A percentile compares a stretch with the other conserved stretches of the same genome.
phyloP scores from a whole-genome alignment of 2,113 vertebrate genomes.

The Taxidea taxus region DNA sequence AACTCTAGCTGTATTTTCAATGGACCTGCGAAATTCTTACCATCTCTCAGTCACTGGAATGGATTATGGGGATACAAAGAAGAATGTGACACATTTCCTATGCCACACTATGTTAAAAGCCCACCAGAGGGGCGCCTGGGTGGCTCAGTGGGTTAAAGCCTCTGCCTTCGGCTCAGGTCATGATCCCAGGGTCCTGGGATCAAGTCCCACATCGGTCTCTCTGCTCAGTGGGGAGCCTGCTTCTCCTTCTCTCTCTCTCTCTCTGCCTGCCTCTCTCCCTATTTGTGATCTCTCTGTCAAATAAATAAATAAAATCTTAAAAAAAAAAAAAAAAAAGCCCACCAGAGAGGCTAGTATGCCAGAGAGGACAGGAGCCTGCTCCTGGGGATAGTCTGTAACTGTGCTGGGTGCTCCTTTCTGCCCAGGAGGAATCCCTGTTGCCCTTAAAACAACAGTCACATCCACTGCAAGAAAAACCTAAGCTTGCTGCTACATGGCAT shows the following conservation, averaged over 20 bases:
- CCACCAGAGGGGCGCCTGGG: neutral
- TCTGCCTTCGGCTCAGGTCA: no score
- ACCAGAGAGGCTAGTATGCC: neutral
- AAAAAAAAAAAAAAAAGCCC: no score
- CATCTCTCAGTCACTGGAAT: neutral
- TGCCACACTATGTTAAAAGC: neutral
- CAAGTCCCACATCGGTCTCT: no score
- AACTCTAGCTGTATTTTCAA: neutral
- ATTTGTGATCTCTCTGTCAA: no score
- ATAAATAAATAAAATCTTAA: no score
- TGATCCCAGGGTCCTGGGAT: no score
- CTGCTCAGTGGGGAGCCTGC: no score
- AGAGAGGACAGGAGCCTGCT: neutral
- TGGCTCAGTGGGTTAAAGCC: no score
- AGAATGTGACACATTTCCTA: neutral
- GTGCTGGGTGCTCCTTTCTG: neutral
- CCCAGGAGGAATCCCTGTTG: neutral
- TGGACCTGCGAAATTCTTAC: slow-evolving; percentile 24
- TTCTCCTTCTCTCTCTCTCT: no score
- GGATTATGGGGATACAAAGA: neutral
- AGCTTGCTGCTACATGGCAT: neutral
- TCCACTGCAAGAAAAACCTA: neutral
- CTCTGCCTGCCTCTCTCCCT: no score
- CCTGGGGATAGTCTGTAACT: neutral
- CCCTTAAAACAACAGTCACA: neutral